Percentiles rank a stretch among this genome's conserved stretches.
Conservation (phyloP, 2,113 vertebrate species). For the Pelecanus crispus region DNA sequence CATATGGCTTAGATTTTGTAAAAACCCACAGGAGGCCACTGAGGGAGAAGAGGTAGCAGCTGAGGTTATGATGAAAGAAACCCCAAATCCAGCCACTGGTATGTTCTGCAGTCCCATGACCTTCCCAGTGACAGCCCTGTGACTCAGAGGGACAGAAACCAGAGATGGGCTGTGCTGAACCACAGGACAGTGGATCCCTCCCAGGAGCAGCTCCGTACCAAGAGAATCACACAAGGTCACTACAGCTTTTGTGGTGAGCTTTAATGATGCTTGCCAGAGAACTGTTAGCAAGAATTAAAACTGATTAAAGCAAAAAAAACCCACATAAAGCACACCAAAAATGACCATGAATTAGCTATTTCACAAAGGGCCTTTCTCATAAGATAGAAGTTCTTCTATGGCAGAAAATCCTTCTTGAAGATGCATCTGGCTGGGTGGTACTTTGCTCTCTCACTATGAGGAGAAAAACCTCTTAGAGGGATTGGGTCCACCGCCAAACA, state of each 20-base stretch:
- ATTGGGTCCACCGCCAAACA: not conserved
- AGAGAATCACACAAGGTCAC: not conserved
- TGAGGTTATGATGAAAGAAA: conserved; percentile 11
- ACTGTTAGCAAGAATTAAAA: not conserved
- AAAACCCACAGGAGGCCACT: not conserved
- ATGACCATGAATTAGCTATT: not conserved
- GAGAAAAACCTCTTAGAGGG: not conserved
- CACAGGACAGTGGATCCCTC: not conserved
- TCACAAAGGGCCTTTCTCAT: not conserved
- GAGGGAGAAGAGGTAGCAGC: not conserved
- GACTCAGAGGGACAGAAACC: conserved; percentile 15
- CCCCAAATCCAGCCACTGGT: not conserved
- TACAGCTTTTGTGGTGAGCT: not conserved
- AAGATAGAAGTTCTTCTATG: not conserved
- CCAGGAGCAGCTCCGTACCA: not conserved
- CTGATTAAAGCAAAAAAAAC: not conserved
- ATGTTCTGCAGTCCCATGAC: conserved; percentile 10
- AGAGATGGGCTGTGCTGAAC: not conserved
- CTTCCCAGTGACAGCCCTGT: not conserved
- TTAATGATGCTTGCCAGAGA: not conserved
- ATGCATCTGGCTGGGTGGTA: not conserved
- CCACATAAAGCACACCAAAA: not conserved
- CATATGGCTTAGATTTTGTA: not conserved
- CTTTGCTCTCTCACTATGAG: not conserved
- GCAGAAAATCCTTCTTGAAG: not conserved